Conservation (phyloP, 1,140 invertebrate genomes). For the Drosophila fuyamai region DNA sequence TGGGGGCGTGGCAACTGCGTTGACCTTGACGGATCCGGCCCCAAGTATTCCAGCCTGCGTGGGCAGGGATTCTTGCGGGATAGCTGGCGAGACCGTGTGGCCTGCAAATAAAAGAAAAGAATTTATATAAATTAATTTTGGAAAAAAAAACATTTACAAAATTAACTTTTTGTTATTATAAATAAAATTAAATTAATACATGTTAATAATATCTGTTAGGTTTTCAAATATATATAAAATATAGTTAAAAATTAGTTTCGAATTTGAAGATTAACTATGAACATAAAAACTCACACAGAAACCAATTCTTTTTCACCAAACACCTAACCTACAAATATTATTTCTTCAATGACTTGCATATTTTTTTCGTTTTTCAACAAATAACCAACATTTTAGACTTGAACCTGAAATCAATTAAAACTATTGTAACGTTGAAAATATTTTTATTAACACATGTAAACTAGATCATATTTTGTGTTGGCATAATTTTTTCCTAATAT, state of each 20-base stretch:
- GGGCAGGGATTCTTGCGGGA: slow-evolving; percentile 52
- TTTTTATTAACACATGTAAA: too few species aligned
- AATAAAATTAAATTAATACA: too few species aligned
- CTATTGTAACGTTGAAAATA: too few species aligned
- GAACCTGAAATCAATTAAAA: not conserved
- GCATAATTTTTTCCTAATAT: not conserved
- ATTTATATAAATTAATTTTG: not conserved
- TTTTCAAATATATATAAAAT: too few species aligned
- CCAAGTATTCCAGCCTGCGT: slow-evolving; percentile 31
- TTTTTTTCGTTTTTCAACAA: not conserved
- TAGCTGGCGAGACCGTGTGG: slow-evolving; percentile 27
- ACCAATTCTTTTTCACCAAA: not conserved
- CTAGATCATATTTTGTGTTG: not conserved
- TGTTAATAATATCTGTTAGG: too few species aligned
- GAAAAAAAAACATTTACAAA: too few species aligned
- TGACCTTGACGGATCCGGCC: slow-evolving; percentile 19
- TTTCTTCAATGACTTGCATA: not conserved
- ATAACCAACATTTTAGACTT: not conserved
- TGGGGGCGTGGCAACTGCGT: slow-evolving; percentile 5
- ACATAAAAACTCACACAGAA: not conserved
- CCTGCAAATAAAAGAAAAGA: slow-evolving; percentile 16
- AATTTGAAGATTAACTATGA: not conserved
- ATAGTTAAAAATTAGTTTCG: slow-evolving; percentile 1
- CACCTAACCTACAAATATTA: slow-evolving; percentile 1
- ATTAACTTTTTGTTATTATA: too few species aligned